Percentiles rank a stretch among this genome's conserved stretches.
Conservation (phyloP, 2,888 invertebrate genomes). For the Hymenopus coronatus region DNA sequence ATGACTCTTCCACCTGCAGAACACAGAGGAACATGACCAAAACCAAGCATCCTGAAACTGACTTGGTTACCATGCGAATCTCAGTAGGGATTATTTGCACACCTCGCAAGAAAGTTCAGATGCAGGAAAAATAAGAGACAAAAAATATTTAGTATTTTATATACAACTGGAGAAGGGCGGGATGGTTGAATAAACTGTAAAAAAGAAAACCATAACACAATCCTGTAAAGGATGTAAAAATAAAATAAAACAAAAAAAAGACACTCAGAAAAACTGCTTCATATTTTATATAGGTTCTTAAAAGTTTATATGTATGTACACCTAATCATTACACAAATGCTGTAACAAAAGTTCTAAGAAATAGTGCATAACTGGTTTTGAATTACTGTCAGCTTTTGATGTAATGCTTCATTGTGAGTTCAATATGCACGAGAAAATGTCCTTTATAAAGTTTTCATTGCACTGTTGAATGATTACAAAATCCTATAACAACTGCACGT, state of each 20-base stretch:
- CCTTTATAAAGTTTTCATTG: too few relatives aligned
- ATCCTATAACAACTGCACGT: too few relatives aligned
- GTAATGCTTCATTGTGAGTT: too few relatives aligned
- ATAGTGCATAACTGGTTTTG: too few relatives aligned
- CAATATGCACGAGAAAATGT: too few relatives aligned
- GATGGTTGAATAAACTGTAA: background rate
- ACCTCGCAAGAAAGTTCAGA: background rate
- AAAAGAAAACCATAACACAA: background rate
- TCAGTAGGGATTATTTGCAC: slow-evolving; percentile 6
- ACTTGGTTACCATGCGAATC: slow-evolving; percentile 11
- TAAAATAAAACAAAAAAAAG: background rate
- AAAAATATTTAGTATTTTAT: background rate
- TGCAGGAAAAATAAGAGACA: background rate
- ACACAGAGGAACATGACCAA: background rate
- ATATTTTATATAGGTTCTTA: background rate
- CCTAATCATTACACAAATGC: too few relatives aligned
- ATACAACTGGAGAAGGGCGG: background rate
- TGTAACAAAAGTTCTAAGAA: too few relatives aligned
- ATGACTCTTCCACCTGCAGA: background rate
- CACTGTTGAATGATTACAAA: too few relatives aligned
- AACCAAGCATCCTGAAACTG: background rate
- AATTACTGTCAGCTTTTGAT: too few relatives aligned
- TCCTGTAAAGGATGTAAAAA: background rate
- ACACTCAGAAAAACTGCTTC: background rate
- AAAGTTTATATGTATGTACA: too few relatives aligned